These are phyloP conservation scores for Onychostoma macrolepis DNA, from an alignment of 2,113 vertebrate species.

Conservation along the genomic window DNA sequence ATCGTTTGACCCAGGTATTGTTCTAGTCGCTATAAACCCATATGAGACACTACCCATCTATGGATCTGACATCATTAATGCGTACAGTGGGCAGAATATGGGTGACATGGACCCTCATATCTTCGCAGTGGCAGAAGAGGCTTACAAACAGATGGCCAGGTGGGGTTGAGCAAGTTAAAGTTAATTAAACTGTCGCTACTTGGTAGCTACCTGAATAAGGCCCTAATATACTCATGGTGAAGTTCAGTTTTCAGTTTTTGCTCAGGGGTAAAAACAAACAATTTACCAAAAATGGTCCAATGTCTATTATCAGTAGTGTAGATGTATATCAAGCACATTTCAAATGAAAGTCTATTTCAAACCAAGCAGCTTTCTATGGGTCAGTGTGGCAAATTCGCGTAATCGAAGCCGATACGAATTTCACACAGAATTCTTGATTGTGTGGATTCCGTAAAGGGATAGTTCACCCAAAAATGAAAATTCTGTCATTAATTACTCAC, in stretches of 20 bases:
- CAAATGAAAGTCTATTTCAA: too few relatives aligned
- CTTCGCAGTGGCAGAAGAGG: constrained; percentile 97
- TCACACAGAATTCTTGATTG: too few relatives aligned
- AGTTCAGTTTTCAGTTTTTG: background rate
- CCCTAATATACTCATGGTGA: background rate
- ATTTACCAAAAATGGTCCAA: background rate
- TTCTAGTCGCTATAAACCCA: constrained; percentile 97
- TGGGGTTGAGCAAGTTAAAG: constrained; percentile 67
- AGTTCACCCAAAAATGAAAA: too few relatives aligned
- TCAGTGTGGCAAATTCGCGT: too few relatives aligned
- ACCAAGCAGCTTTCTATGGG: too few relatives aligned
- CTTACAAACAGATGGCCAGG: constrained; percentile 99
- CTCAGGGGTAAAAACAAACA: background rate
- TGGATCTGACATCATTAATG: constrained; percentile 96
- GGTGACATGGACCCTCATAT: constrained; percentile 99
- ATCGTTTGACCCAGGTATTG: constrained; percentile 81
- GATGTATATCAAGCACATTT: too few relatives aligned
- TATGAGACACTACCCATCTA: constrained; percentile 97
- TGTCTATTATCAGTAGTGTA: background rate
- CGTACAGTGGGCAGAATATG: constrained; percentile 98
- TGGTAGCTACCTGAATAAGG: background rate
- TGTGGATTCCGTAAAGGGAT: too few relatives aligned
- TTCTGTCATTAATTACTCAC: too few relatives aligned
- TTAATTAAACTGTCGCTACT: constrained; percentile 49
- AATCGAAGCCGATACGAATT: too few relatives aligned